Evolutionary conservation across 2,888 invertebrate species (phyloP).

Genomic region (Melipona beecheii): DNA sequence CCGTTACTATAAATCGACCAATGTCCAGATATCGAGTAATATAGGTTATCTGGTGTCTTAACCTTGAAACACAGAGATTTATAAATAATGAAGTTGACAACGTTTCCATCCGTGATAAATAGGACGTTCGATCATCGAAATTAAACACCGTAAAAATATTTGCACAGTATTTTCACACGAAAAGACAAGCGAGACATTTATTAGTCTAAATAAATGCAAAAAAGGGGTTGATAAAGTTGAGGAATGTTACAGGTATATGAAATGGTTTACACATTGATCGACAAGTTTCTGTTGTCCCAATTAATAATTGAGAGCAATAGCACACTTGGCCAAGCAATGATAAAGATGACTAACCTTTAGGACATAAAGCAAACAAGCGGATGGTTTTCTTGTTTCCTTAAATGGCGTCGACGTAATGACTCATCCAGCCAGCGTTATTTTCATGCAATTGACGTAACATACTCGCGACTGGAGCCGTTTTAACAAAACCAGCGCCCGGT

Average conservation of each 20-base stretch:
- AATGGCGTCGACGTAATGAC: conserved; percentile 57
- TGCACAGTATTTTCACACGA: neutral
- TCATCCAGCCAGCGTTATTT: conserved; percentile 64
- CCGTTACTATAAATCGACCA: too few species aligned
- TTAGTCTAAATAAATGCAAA: neutral
- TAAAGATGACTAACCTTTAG: conserved; percentile 20
- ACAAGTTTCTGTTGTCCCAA: neutral
- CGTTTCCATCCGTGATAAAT: too few species aligned
- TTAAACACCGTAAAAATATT: too few species aligned
- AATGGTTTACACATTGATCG: neutral
- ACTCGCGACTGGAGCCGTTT: conserved; percentile 37
- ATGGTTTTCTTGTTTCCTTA: conserved; percentile 57
- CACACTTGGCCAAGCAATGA: conserved; percentile 8
- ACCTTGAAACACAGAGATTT: too few species aligned
- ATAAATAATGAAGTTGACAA: too few species aligned
- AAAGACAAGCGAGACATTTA: neutral
- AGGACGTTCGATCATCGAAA: too few species aligned
- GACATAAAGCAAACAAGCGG: conserved; percentile 35
- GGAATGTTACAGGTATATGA: neutral
- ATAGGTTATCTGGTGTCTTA: too few species aligned
- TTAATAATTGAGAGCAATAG: conserved; percentile 1
- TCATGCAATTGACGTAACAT: conserved; percentile 66
- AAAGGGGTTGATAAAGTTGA: neutral
- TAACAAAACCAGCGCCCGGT: conserved; percentile 48
- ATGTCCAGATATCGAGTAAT: too few species aligned